Base-by-base conservation (phyloP, 2,797 vertebrate genomes). In the Cyprinodon diabolis region DNA sequence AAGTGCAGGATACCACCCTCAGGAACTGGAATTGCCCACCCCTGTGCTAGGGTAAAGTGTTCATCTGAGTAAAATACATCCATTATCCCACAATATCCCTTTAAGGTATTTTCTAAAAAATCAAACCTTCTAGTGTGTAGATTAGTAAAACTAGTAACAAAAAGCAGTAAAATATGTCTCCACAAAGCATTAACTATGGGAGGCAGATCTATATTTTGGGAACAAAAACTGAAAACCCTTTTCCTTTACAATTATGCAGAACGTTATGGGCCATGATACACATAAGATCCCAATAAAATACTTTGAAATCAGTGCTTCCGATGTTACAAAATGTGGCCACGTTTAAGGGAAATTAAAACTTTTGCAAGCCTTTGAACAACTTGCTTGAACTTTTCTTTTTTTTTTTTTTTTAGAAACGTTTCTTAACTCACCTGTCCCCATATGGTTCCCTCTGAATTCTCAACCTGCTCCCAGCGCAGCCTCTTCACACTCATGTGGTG, bases 401-500 rank as follows among this genome's bases (percentile, higher is more conserved):
- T 30, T 6, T 57, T 25, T 43, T 30, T 13, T 30, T 67, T 49
- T 67, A 51, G 66, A 49, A 49, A 67, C 55, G 37, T 72, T 13
- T 14, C 17, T 69, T 6, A 51, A 21, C 68, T 90, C 83, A 97
- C 98, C 96, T 99, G 97, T 7, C 98, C 98, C 98, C 98, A 99
- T 85, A 99, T 99, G 43, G 98, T 99, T 56, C 98, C 98, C 84
- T 99, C 98, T 0, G 98, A 99, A 87, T 99, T 98, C 87, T 99
- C 97, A 92, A 99, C 97, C 85, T 99, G 98, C 89, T 99, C 98
- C 98, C 98, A 99, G 21, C 98, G 96, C 82, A 99, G 93, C 78
- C 97, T 95, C 91, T 99, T 99, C 78, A 99, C 98, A 0, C 96
- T 99, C 98, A 98, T 97, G 92, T 99, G 98, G 86, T 96, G 96